Conservation (phyloP, 2,797 vertebrate species). For the Scarus forsteni region DNA sequence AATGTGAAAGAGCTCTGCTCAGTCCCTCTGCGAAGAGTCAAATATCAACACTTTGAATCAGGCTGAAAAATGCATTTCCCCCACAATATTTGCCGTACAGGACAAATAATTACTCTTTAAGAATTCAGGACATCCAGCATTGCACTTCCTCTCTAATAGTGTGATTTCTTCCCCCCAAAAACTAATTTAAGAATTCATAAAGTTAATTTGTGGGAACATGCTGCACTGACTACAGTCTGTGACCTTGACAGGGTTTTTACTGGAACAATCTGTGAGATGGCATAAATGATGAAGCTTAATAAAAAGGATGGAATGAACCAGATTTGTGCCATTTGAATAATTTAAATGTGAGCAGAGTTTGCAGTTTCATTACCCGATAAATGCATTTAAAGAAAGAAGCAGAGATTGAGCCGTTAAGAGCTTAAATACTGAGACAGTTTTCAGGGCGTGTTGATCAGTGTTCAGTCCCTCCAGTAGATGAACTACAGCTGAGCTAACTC, state of each 20-base stretch:
- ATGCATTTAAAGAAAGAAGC: neutral
- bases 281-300: slow-evolving; percentile 15
- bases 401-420: neutral
- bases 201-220: neutral
- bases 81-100: too few relatives aligned
- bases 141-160: neutral
- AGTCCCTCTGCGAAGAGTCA: neutral
- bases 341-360: slow-evolving; percentile 5
- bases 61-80: neutral
- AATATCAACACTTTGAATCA: neutral
- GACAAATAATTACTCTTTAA: neutral
- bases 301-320: neutral
- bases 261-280: slow-evolving; percentile 1
- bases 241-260: slow-evolving; percentile 6
- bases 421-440: neutral
- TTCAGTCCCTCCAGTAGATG: neutral
- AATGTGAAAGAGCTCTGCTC: too few relatives aligned
- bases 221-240: neutral
- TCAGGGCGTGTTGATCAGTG: neutral
- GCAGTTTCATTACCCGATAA: neutral
- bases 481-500: neutral
- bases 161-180: neutral
- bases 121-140: neutral
- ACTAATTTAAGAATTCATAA: neutral
- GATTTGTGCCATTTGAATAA: slow-evolving; percentile 6